Evolutionary conservation across 2,797 vertebrate species (phyloP).

Genomic region (Sparus aurata): DNA sequence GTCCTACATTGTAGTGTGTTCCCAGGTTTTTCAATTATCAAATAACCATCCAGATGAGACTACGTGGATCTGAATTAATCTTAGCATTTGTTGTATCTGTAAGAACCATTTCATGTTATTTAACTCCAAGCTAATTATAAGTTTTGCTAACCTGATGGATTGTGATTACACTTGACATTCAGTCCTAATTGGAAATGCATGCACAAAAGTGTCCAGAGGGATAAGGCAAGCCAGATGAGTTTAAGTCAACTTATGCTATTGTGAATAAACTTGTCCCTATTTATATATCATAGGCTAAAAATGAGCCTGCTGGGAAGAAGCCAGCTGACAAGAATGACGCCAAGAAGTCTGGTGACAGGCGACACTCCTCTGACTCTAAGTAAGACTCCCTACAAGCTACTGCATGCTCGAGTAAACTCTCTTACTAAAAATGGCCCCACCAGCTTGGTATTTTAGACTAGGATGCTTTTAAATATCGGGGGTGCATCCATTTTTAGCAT

Average conservation of each 20-base stretch:
- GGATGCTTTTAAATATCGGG: not conserved
- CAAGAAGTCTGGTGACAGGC: conserved; percentile 88
- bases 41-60: not conserved
- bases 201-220: no score
- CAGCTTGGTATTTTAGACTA: not conserved
- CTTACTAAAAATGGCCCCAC: not conserved
- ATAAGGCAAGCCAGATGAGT: not conserved
- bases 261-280: not conserved
- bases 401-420: conserved; percentile 2
- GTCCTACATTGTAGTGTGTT: not conserved
- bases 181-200: not conserved
- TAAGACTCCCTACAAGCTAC: conserved; percentile 80
- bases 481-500: not conserved
- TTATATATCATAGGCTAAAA: conserved; percentile 90
- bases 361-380: conserved; percentile 91
- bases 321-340: conserved; percentile 88
- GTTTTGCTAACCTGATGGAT: not conserved
- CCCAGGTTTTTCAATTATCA: not conserved
- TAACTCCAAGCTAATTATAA: not conserved
- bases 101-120: not conserved
- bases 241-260: not conserved
- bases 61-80: not conserved
- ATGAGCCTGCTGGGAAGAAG: conserved; percentile 96
- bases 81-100: not conserved
- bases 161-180: no score